These are phyloP conservation scores for Drosophila prostipennis DNA, from an alignment of 2,888 invertebrate species.

Conservation along the genomic window DNA sequence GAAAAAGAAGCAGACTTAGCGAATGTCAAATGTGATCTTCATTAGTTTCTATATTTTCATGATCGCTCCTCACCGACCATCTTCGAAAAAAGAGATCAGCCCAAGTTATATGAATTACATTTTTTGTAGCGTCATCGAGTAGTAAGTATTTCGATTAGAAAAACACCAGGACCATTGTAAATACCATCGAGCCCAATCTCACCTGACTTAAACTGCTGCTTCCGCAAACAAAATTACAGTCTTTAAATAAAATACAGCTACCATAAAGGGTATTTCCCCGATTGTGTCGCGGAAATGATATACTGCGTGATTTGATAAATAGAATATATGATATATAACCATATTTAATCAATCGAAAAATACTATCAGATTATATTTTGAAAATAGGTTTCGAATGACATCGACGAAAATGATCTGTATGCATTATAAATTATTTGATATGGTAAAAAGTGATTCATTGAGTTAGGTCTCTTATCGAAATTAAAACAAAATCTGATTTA, in stretches of 20 bases:
- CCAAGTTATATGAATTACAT: constrained; percentile 12
- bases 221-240: constrained; percentile 16
- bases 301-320: constrained; percentile 7
- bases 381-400: constrained; percentile 7
- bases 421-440: not conserved
- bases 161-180: constrained; percentile 17
- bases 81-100: constrained; percentile 13
- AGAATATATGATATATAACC: constrained; percentile 19
- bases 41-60: constrained; percentile 31
- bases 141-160: constrained; percentile 30
- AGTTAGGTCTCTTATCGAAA: constrained; percentile 8
- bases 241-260: constrained; percentile 10
- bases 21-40: not conserved
- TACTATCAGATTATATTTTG: constrained; percentile 17
- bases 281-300: not conserved
- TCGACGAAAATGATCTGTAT: not conserved
- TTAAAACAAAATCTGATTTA: constrained; percentile 1
- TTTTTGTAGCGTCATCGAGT: constrained; percentile 30
- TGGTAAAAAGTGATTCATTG: not conserved
- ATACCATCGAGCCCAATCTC: constrained; percentile 8
- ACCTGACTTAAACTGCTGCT: constrained; percentile 17
- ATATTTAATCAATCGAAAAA: constrained; percentile 25
- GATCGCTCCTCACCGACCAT: constrained; percentile 15
- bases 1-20: not conserved
- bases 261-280: constrained; percentile 19